These are phyloP conservation scores for Ips typographus DNA, from an alignment of 1,140 invertebrate species.

Conservation along the genomic window DNA sequence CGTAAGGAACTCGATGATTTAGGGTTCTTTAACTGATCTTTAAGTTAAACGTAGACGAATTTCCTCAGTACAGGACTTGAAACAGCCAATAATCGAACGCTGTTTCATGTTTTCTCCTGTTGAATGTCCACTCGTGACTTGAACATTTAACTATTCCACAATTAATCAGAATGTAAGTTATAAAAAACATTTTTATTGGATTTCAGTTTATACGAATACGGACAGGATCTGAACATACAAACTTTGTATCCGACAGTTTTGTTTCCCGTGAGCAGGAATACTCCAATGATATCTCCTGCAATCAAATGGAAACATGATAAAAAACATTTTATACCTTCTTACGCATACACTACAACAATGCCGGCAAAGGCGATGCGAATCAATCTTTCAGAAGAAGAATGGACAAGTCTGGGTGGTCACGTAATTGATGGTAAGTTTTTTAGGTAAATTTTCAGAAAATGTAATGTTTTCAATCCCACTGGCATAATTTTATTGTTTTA, in stretches of 20 bases:
- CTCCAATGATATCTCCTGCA: conserved; percentile 63
- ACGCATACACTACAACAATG: neutral
- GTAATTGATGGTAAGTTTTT: conserved; percentile 71
- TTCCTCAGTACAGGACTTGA: too few species aligned
- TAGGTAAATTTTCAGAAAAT: too few species aligned
- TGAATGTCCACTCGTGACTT: too few species aligned
- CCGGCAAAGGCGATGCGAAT: conserved; percentile 34
- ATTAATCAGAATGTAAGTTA: too few species aligned
- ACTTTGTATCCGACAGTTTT: conserved; percentile 57
- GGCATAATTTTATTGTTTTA: too few species aligned
- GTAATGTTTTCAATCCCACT: too few species aligned
- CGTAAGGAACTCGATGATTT: neutral
- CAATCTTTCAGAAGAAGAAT: conserved; percentile 66
- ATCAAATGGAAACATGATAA: conserved; percentile 67
- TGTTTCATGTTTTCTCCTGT: too few species aligned
- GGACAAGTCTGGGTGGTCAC: conserved; percentile 80
- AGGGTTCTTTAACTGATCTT: too few species aligned
- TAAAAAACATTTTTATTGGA: neutral
- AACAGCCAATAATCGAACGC: too few species aligned
- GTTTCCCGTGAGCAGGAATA: conserved; percentile 63
- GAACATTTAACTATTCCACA: too few species aligned
- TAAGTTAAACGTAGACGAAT: too few species aligned
- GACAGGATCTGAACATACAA: conserved; percentile 57
- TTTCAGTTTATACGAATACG: conserved; percentile 61
- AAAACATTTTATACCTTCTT: conserved; percentile 47